Percentiles rank a stretch among this genome's conserved stretches.
Conservation (phyloP, 2,797 vertebrate genomes). For the Cetoscarus ocellatus region DNA sequence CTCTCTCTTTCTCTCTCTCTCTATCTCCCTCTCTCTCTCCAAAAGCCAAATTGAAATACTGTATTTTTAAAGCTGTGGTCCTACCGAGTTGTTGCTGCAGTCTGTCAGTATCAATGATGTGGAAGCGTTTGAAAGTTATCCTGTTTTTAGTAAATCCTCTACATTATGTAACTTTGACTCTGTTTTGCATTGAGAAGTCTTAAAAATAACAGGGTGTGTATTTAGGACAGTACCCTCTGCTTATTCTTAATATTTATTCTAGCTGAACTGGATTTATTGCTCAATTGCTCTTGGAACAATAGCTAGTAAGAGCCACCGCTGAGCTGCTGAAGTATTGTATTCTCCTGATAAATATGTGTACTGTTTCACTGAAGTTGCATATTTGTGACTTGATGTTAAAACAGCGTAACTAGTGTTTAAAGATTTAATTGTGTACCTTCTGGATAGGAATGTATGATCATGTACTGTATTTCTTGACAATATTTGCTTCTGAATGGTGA, state of each 20-base stretch:
- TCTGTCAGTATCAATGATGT: slow-evolving; percentile 82
- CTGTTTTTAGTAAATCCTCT: slow-evolving; percentile 74
- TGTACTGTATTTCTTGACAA: too few relatives aligned
- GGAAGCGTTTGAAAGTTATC: slow-evolving; percentile 78
- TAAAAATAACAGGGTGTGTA: slow-evolving; percentile 57
- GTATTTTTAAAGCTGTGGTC: slow-evolving; percentile 73
- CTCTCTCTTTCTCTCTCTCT: slow-evolving; percentile 11
- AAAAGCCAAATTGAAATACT: slow-evolving; percentile 82
- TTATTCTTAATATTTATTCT: slow-evolving; percentile 57
- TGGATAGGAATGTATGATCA: slow-evolving; percentile 6
- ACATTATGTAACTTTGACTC: slow-evolving; percentile 78
- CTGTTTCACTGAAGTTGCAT: slow-evolving; percentile 48
- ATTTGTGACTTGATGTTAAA: slow-evolving; percentile 48
- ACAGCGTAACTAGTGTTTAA: slow-evolving; percentile 40
- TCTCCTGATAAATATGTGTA: slow-evolving; percentile 60
- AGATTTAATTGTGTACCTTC: slow-evolving; percentile 40
- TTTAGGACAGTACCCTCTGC: slow-evolving; percentile 63
- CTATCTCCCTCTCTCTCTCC: slow-evolving; percentile 39
- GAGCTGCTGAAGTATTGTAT: slow-evolving; percentile 50
- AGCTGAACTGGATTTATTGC: slow-evolving; percentile 66
- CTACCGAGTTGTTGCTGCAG: slow-evolving; percentile 74
- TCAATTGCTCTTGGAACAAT: slow-evolving; percentile 72
- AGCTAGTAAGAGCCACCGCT: slow-evolving; percentile 61
- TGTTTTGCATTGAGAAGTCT: slow-evolving; percentile 73
- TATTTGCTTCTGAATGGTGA: too few relatives aligned